phyloP scores from a whole-genome alignment of 2,888 invertebrate species.

The Alsophila aescularia region DNA sequence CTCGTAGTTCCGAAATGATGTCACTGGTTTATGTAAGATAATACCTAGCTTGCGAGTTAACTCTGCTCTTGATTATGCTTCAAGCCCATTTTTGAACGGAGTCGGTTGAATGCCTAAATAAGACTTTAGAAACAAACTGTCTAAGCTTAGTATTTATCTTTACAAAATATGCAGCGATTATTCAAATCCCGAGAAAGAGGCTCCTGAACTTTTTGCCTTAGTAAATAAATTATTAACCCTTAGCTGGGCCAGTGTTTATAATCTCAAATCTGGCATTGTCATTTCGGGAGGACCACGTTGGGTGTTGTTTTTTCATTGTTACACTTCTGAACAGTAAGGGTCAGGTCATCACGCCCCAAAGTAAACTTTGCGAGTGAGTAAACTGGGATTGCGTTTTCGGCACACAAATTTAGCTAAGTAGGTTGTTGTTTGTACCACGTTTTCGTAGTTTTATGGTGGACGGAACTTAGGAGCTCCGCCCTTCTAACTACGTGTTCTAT shows the following conservation, averaged over 20 bases:
- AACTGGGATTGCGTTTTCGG: conserved; percentile 57
- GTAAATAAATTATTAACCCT: conserved; percentile 37
- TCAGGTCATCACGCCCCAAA: conserved; percentile 53
- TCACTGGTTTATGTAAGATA: too few relatives aligned
- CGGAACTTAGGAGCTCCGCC: conserved; percentile 19
- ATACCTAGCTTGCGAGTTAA: too few relatives aligned
- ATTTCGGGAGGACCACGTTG: conserved; percentile 39
- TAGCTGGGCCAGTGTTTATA: conserved; percentile 50
- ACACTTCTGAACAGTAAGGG: conserved; percentile 53
- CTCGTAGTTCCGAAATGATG: too few relatives aligned
- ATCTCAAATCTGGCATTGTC: conserved; percentile 57
- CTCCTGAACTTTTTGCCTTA: conserved; percentile 31
- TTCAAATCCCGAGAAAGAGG: conserved; percentile 31
- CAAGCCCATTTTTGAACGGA: neutral
- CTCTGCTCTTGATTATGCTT: too few relatives aligned
- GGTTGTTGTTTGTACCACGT: conserved; percentile 37
- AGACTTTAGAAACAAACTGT: conserved; percentile 1
- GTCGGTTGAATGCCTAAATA: neutral
- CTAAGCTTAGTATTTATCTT: conserved; percentile 12
- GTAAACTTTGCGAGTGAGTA: conserved; percentile 62
- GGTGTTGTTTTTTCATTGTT: conserved; percentile 63
- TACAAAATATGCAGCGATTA: conserved; percentile 25
- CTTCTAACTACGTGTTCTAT: conserved; percentile 19
- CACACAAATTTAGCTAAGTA: conserved; percentile 53
- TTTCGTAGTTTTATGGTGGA: conserved; percentile 32